Evolutionary conservation across 2,888 invertebrate species (phyloP), one percentile per base, ranked within the genome.

Genomic region (Geophilus truncorum): DNA sequence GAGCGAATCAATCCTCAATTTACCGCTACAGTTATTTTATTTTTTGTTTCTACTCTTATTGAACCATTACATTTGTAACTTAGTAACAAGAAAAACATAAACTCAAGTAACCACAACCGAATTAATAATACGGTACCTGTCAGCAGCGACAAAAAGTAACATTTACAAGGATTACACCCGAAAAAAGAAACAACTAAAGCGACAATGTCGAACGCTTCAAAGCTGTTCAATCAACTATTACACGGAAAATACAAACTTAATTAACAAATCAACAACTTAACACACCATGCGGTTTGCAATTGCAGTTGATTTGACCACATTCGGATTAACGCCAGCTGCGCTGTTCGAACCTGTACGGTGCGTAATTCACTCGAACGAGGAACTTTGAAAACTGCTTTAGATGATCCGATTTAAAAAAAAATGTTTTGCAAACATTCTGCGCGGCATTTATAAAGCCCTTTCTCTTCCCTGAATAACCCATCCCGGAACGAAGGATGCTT

Each of bases 281-380:
- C 70, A 70, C 70, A 28, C 28, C 10, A 28, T 70, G 70, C 25
- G 70, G 70, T 70, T 70, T 70, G 23, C 70, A 51, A 70, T 28
- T 70, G 70, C 70, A 70, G 70, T 70, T 28, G 70, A 70, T 70
- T 70, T 70, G 70, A 70, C 70, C 70, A 25, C 70, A 70, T 70
- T 70, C 5, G 70, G 70, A 70, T 70, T 70, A 70, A 28, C 70
- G 23, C 70, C 70, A 70, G 12, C 70, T 70, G 70, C 28, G 23
- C 70, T 25, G 12, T 70, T 28, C 28, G 28, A 23, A 70, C 10
- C 25, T 9, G 9, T 70, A 25, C 51, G 18, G 18, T n/a, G 18
- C 51, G 18, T 51, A 51, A 70, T 28, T 28, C 51, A 51, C 51
- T 18, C n/a, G 18, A 7, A n/a, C 51, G 51, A 5, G 15, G 18